These are phyloP conservation scores for Pterois miles DNA, from an alignment of 2,797 vertebrate species.

Conservation along the genomic window DNA sequence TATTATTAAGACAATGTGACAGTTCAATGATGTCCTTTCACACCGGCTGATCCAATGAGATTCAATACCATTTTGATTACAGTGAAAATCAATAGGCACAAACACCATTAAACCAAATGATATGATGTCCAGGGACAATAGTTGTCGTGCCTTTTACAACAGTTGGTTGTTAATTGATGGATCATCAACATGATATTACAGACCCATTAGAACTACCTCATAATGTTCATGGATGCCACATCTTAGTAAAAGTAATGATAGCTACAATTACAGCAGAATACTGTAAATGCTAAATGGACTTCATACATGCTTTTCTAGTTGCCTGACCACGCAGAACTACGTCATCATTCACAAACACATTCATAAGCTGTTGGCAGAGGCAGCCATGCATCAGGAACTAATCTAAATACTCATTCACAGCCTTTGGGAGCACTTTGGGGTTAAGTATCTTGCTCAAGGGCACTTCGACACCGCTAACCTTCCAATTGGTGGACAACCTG, in stretches of 20 bases:
- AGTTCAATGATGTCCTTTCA: slow-evolving; percentile 1
- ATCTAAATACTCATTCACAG: too few species aligned
- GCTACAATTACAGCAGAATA: neutral
- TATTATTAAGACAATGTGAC: neutral
- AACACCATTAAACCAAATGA: slow-evolving; percentile 45
- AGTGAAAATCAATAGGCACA: slow-evolving; percentile 52
- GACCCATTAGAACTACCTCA: slow-evolving; percentile 14
- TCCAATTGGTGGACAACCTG: too few species aligned
- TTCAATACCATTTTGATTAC: slow-evolving; percentile 65
- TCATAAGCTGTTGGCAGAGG: too few species aligned
- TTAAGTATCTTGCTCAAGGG: too few species aligned
- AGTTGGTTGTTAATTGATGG: slow-evolving; percentile 3
- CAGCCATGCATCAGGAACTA: too few species aligned
- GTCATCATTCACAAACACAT: too few species aligned
- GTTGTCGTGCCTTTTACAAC: slow-evolving; percentile 2
- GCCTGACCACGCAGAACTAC: too few species aligned
- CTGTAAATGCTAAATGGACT: too few species aligned
- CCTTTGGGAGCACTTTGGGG: too few species aligned
- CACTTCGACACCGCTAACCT: too few species aligned
- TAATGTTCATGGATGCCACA: slow-evolving; percentile 2
- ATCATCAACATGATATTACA: slow-evolving; percentile 13
- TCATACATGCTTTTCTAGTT: too few species aligned
- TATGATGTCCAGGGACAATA: neutral
- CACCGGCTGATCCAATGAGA: slow-evolving; percentile 7
- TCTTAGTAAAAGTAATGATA: slow-evolving; percentile 28